Conservation (phyloP, 2,113 vertebrate genomes). For the Dissostichus mawsoni region DNA sequence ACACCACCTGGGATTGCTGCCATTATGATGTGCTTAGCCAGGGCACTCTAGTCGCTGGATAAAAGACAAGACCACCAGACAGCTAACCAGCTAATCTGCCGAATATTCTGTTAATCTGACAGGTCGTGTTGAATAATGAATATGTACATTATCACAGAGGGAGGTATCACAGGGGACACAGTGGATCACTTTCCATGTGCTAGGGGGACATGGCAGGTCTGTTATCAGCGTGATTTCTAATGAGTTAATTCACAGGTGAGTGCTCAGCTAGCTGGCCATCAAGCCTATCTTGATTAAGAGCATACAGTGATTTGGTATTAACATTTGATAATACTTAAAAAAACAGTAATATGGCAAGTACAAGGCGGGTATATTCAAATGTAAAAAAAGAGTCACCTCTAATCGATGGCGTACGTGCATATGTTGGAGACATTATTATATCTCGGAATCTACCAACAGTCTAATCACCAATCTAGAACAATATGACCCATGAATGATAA, state of each 20-base stretch:
- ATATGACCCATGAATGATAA: conserved; percentile 64
- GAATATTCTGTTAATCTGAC: conserved; percentile 69
- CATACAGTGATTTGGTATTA: conserved; percentile 15
- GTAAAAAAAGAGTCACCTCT: conserved; percentile 9
- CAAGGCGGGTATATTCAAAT: not conserved
- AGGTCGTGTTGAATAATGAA: conserved; percentile 70
- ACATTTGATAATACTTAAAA: not conserved
- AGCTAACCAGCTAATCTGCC: conserved; percentile 62
- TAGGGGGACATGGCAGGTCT: conserved; percentile 53
- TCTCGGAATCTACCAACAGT: conserved; percentile 42
- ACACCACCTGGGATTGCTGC: conserved; percentile 43
- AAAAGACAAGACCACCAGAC: conserved; percentile 66
- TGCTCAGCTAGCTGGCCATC: conserved; percentile 10
- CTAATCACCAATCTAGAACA: conserved; percentile 54
- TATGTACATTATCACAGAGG: conserved; percentile 70
- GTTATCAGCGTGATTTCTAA: conserved; percentile 64
- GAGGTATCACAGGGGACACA: conserved; percentile 46
- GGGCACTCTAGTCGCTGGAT: conserved; percentile 29
- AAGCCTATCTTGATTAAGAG: not conserved
- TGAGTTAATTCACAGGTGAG: conserved; percentile 66
- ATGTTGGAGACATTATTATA: conserved; percentile 35
- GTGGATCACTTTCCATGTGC: conserved; percentile 48
- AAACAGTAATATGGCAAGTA: not conserved
- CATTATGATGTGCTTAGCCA: conserved; percentile 46
- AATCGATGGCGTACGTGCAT: conserved; percentile 28